Percentiles rank a stretch among this genome's conserved stretches.
Evolutionary conservation across 2,797 vertebrate species (phyloP).

Genomic region (Acanthis flammea): DNA sequence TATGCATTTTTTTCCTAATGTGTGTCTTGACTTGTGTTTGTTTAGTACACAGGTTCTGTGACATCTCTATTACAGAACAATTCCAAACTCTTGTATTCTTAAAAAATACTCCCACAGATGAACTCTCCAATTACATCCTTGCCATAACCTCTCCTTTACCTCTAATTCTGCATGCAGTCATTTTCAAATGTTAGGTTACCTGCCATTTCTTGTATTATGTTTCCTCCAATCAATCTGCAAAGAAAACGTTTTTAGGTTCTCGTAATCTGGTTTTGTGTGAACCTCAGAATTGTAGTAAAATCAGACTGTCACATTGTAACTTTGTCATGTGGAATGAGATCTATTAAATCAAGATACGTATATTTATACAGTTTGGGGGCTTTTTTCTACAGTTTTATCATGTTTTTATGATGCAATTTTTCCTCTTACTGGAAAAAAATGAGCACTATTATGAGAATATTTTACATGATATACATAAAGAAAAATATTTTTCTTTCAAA

Average conservation of each 20-base stretch:
- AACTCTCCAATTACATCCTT: neutral
- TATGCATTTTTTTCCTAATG: neutral
- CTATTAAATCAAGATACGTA: neutral
- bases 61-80: neutral
- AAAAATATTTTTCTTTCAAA: neutral
- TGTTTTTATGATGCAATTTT: neutral
- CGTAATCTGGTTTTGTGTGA: neutral
- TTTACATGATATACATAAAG: neutral
- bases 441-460: rapidly evolving
- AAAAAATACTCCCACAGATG: neutral
- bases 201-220: neutral
- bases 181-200: neutral
- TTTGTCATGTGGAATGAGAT: neutral
- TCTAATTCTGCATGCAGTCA: neutral
- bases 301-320: neutral
- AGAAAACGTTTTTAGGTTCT: neutral
- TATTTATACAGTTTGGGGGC: neutral
- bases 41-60: neutral
- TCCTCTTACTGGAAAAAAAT: neutral
- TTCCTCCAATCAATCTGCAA: neutral
- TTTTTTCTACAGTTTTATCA: neutral
- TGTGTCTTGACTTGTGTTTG: neutral
- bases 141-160: neutral
- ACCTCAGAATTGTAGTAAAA: neutral
- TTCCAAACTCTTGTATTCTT: neutral